These are phyloP conservation scores for Siniperca scherzeri DNA, from an alignment of 2,797 vertebrate genomes.

Conservation along the genomic window DNA sequence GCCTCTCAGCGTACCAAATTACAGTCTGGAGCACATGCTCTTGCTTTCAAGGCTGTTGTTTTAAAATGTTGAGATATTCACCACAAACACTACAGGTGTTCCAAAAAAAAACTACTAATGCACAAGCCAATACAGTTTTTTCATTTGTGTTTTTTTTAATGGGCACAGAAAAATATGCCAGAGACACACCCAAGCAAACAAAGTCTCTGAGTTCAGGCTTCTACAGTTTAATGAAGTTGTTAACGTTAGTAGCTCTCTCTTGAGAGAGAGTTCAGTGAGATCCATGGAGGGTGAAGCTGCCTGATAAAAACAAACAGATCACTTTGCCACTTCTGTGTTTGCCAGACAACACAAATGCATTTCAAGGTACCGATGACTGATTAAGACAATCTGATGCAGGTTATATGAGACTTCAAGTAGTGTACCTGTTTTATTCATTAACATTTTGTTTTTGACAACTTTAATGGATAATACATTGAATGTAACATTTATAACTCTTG, in stretches of 20 bases:
- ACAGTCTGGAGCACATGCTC: too few species aligned
- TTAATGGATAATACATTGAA: not conserved
- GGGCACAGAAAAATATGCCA: too few species aligned
- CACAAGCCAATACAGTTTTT: too few species aligned
- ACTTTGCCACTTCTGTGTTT: not conserved
- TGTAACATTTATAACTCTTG: not conserved
- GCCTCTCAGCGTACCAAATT: too few species aligned
- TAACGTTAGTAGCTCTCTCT: not conserved
- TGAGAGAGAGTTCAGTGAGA: slow-evolving; percentile 14
- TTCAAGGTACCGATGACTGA: not conserved
- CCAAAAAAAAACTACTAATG: too few species aligned
- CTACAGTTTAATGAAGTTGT: not conserved
- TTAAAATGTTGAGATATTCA: too few species aligned
- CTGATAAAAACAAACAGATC: not conserved
- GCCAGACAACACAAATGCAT: too few species aligned
- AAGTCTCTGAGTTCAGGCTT: not conserved
- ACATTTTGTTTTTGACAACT: not conserved
- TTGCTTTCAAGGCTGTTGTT: too few species aligned
- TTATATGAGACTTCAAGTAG: too few species aligned
- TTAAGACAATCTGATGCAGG: not conserved
- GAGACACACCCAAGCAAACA: too few species aligned
- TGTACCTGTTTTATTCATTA: not conserved
- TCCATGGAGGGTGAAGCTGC: not conserved
- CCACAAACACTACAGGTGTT: too few species aligned
- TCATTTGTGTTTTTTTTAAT: too few species aligned